Conservation (phyloP, 2,113 vertebrate genomes). For the Natator depressus region DNA sequence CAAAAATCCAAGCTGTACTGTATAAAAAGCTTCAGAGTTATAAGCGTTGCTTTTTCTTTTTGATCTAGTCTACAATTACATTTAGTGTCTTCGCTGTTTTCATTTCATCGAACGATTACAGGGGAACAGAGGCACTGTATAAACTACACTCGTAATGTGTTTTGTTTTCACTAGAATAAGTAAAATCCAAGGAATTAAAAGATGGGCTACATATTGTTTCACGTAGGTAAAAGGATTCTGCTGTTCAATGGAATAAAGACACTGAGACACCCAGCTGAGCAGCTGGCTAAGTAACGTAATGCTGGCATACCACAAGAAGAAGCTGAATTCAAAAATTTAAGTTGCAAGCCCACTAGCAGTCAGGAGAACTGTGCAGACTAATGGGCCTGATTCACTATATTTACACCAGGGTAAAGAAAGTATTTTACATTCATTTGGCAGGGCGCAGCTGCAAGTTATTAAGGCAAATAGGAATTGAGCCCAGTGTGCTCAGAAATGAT, state of each 20-base stretch:
- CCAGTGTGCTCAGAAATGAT: background rate
- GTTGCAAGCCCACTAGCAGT: no score
- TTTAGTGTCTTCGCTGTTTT: background rate
- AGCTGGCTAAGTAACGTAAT: background rate
- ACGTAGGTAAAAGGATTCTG: background rate
- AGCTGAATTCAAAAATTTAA: background rate
- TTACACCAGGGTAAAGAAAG: background rate
- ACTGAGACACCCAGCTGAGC: background rate
- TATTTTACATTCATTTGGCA: no score
- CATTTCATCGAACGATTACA: background rate
- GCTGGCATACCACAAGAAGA: no score
- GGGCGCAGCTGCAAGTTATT: background rate
- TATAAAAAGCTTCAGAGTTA: background rate
- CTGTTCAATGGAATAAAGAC: background rate
- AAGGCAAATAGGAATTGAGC: background rate
- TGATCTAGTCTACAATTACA: background rate
- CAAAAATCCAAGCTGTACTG: background rate
- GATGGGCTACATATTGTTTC: background rate
- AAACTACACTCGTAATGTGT: background rate
- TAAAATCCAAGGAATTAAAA: background rate
- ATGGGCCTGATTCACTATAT: background rate
- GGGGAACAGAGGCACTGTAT: background rate
- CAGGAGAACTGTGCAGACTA: no score
- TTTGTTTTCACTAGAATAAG: background rate
- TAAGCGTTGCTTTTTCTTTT: background rate